Evolutionary conservation across 1,140 invertebrate species (phyloP), one percentile per base, ranked within the genome.

Genomic region (Mercenaria mercenaria): DNA sequence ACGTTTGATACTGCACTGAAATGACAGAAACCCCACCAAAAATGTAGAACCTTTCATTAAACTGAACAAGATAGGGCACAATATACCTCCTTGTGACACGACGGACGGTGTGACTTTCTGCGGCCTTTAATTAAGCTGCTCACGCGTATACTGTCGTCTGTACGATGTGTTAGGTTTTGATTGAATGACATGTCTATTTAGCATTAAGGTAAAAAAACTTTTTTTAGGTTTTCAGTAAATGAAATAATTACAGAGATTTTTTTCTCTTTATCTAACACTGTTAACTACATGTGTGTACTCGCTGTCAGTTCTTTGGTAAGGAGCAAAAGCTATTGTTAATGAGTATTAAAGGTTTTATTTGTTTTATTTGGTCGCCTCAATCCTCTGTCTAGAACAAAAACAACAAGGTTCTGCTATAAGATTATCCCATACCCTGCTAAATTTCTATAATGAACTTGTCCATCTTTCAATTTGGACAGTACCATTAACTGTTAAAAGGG

Each of bases 131-230:
- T 72, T 72, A 72, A 72, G 34, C 37, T 29, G 29, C 67, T 72
- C 67, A 18, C 67, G 67, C 37, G 67, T 72, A 72, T 39, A 41
- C 67, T 20, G 37, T 29, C 37, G 67, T 72, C 67, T 72, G 67
- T 34, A 72, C 37, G 67, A 72, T 72, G 34, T 41, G 67, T 72
- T 72, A 29, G 26, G 10, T 26, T 64, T 64, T 64, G 59, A 18
- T 72, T 72, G 67, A 72, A 72, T 72, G 67, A 72, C 67, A 72
- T 72, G n/a, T 72, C 67, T 72, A 72, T 72, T 72, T 72, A 72
- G 67, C 67, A 72, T 18, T 10, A 39, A 72, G 32, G 61, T 72
- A 39, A 59, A n/a, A 59, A n/a, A 13, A 15, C 34, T 39, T 15
- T 41, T 72, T 37, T 37, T 72, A 11, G 67, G n/a, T 72, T 39